These are phyloP conservation scores for Leptarthrus brevirostris DNA, from an alignment of 2,888 invertebrate genomes.

Conservation along the genomic window DNA sequence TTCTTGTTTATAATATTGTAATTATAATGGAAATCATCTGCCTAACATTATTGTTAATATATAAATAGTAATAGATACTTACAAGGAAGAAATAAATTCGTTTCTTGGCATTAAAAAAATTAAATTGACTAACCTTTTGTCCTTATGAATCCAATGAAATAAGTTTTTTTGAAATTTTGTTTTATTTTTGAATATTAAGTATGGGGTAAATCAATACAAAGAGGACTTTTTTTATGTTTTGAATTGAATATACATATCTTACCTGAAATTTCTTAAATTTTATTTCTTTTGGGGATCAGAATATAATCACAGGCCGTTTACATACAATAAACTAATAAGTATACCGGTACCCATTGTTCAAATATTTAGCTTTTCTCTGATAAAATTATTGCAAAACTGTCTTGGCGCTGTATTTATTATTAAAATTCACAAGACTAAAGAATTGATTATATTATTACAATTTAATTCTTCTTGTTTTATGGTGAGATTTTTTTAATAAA, in stretches of 20 bases:
- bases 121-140: constrained; percentile 43
- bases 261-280: constrained; percentile 9
- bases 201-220: not conserved
- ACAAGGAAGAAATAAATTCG: constrained; percentile 23
- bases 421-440: too few species aligned
- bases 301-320: constrained; percentile 7
- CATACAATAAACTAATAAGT: constrained; percentile 39
- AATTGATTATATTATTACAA: too few species aligned
- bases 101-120: constrained; percentile 34
- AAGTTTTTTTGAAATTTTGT: not conserved
- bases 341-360: constrained; percentile 37
- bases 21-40: constrained; percentile 9
- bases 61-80: constrained; percentile 30
- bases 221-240: constrained; percentile 2
- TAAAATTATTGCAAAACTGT: not conserved
- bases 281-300: not conserved
- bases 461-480: too few species aligned
- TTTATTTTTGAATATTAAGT: not conserved
- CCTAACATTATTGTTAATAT: constrained; percentile 17
- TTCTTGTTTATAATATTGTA: constrained; percentile 17
- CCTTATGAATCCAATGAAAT: constrained; percentile 18
- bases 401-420: not conserved
- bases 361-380: constrained; percentile 20
- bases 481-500: not conserved
- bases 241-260: constrained; percentile 8